phyloP scores from a whole-genome alignment of 2,797 vertebrate species.

The Cygnus olor region DNA sequence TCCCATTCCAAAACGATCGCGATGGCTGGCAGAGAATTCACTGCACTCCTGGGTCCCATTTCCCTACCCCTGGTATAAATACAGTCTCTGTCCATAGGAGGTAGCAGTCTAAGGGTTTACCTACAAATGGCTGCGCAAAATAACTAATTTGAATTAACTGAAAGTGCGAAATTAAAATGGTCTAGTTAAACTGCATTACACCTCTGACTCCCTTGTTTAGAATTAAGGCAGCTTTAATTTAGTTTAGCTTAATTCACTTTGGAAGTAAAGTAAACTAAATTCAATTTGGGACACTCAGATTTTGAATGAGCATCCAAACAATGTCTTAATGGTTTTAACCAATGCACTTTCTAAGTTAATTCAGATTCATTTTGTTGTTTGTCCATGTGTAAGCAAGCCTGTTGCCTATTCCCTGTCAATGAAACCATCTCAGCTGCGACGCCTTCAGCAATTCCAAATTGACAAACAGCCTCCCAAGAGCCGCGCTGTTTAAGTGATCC shows the following conservation, averaged over 20 bases:
- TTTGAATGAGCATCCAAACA: constrained; percentile 54
- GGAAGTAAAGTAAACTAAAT: constrained; percentile 62
- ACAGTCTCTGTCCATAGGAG: background rate
- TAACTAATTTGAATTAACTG: constrained; percentile 37
- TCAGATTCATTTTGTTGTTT: constrained; percentile 54
- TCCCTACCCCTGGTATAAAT: background rate
- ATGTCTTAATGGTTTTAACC: constrained; percentile 61
- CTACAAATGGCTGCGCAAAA: background rate
- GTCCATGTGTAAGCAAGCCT: constrained; percentile 5
- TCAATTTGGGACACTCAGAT: constrained; percentile 51
- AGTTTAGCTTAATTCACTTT: constrained; percentile 62
- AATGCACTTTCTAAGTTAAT: constrained; percentile 31
- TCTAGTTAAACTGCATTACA: constrained; percentile 54
- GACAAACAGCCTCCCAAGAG: background rate
- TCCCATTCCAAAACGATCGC: background rate
- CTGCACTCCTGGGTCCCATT: background rate
- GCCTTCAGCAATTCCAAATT: background rate
- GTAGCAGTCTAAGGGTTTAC: background rate
- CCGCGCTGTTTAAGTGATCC: background rate
- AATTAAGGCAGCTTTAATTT: constrained; percentile 63
- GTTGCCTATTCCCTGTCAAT: constrained; percentile 11
- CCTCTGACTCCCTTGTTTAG: constrained; percentile 50
- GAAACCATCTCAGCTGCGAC: constrained; percentile 22
- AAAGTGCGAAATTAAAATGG: constrained; percentile 24
- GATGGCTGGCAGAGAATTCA: background rate